phyloP scores from a whole-genome alignment of 2,888 invertebrate species.

The Ditylenchus weischeri region DNA sequence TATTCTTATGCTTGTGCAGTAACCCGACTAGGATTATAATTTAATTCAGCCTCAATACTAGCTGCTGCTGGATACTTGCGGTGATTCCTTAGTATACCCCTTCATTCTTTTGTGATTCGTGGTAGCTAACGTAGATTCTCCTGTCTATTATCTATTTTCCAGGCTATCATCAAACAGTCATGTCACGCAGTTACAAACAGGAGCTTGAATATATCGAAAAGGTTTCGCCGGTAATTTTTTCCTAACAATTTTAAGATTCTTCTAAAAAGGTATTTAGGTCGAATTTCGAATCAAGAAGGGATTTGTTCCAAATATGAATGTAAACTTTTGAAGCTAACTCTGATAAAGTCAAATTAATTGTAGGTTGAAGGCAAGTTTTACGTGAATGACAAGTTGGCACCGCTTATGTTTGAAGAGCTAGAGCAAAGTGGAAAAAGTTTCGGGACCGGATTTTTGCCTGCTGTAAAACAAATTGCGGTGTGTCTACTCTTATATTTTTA shows the following conservation, averaged over 20 bases:
- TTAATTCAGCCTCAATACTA: too few species aligned
- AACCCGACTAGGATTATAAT: too few species aligned
- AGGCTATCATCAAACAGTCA: constrained; percentile 7
- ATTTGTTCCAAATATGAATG: constrained; percentile 97
- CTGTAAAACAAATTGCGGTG: constrained; percentile 86
- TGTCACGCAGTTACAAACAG: constrained; percentile 73
- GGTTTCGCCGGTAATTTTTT: constrained; percentile 72
- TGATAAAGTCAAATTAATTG: background rate
- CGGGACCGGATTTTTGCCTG: constrained; percentile 92
- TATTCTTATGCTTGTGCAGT: too few species aligned
- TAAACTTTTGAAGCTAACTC: constrained; percentile 54
- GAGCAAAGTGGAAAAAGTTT: constrained; percentile 79
- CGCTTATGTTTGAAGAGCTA: constrained; percentile 93
- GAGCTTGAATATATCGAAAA: constrained; percentile 89
- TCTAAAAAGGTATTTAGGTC: constrained; percentile 57
- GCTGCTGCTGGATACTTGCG: too few species aligned
- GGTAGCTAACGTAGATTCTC: too few species aligned
- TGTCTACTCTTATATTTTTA: too few species aligned
- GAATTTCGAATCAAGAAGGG: constrained; percentile 94
- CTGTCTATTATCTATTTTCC: too few species aligned
- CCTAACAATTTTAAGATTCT: constrained; percentile 84
- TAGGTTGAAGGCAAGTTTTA: constrained; percentile 94
- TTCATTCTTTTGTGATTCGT: too few species aligned
- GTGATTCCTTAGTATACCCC: too few species aligned
- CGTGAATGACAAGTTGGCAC: constrained; percentile 84